Evolutionary conservation across 2,113 vertebrate genomes (phyloP).

Genomic region (Isichthys henryi): DNA sequence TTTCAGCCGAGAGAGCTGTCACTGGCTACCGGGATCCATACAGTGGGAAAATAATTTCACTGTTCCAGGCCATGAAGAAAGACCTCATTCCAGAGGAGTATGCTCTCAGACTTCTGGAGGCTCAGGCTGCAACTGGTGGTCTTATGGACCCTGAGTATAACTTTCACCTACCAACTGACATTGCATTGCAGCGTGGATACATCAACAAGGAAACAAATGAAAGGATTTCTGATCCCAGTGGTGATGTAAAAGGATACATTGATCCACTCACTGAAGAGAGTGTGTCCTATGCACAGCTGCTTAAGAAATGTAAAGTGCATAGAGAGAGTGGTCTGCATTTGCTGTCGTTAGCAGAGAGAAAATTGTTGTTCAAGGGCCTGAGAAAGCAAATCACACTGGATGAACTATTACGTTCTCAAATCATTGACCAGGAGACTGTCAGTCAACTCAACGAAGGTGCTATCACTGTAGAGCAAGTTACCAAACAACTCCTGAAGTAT

Average conservation of each 20-base stretch:
- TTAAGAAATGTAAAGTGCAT: constrained; percentile 74
- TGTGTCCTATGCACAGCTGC: constrained; percentile 80
- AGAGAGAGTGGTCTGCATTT: constrained; percentile 68
- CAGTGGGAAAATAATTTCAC: constrained; percentile 83
- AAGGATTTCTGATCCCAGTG: constrained; percentile 57
- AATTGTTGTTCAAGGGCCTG: constrained; percentile 80
- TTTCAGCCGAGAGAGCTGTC: constrained; percentile 88
- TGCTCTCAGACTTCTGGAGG: constrained; percentile 84
- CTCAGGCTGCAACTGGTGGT: constrained; percentile 85
- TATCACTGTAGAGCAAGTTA: constrained; percentile 80
- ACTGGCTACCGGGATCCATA: constrained; percentile 96
- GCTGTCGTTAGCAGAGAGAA: constrained; percentile 72
- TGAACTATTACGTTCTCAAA: constrained; percentile 76
- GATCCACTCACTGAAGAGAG: constrained; percentile 82
- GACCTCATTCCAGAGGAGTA: constrained; percentile 85
- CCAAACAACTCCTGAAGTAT: constrained; percentile 71
- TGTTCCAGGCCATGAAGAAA: constrained; percentile 98
- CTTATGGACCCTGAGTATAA: constrained; percentile 82
- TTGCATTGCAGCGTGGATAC: constrained; percentile 80
- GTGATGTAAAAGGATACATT: constrained; percentile 71
- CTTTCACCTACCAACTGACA: constrained; percentile 83
- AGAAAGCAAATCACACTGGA: constrained; percentile 88
- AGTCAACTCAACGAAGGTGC: constrained; percentile 76
- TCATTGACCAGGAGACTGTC: constrained; percentile 78
- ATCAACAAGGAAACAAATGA: constrained; percentile 81